Conservation (phyloP, 2,113 vertebrate species). For the Alethe diademata region DNA sequence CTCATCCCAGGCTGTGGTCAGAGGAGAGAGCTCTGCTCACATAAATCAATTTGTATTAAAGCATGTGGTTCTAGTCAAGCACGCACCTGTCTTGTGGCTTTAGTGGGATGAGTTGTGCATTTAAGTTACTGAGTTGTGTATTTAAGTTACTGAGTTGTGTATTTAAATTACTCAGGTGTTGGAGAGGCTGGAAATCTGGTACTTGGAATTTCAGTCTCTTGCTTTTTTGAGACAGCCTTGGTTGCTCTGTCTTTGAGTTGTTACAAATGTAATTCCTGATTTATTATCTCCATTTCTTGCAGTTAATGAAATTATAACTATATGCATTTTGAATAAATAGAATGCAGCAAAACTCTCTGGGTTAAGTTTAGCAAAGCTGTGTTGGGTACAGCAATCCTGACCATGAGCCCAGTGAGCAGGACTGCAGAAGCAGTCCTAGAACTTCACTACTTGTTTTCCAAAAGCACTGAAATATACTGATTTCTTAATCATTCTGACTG, state of each 20-base stretch:
- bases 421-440: neutral
- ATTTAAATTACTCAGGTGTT: rapidly evolving
- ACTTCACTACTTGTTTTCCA: neutral
- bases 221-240: neutral
- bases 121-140: neutral
- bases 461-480: neutral
- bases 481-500: neutral
- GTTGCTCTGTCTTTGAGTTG: neutral
- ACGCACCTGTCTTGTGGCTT: neutral
- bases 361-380: neutral
- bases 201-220: neutral
- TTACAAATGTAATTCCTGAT: neutral
- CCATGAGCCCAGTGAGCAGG: neutral
- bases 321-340: neutral
- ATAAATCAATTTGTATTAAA: neutral
- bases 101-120: neutral
- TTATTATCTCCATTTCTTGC: neutral
- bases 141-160: neutral
- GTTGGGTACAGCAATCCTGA: neutral
- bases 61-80: neutral
- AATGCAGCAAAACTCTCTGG: neutral
- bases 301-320: neutral
- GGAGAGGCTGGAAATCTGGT: neutral
- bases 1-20: neutral
- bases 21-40: neutral